Conservation (phyloP, 2,888 invertebrate genomes). For the Eurytoma adleriae region DNA sequence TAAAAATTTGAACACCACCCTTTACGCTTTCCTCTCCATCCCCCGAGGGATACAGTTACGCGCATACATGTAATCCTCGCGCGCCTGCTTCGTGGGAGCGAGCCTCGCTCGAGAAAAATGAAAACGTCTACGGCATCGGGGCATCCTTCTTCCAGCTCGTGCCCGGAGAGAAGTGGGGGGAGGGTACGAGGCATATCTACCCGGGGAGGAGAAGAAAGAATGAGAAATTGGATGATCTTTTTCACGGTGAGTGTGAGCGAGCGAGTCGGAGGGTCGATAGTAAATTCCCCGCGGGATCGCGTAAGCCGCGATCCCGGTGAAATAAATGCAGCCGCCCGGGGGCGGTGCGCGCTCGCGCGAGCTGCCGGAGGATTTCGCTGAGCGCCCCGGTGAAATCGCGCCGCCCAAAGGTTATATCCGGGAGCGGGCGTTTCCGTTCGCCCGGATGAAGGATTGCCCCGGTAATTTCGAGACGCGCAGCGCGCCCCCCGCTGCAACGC, state of each 20-base stretch:
- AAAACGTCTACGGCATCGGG: constrained; percentile 25
- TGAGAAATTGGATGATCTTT: constrained; percentile 54
- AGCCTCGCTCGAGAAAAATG: constrained; percentile 29
- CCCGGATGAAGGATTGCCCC: constrained; percentile 26
- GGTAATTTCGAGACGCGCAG: constrained; percentile 20
- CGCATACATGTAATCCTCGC: background rate
- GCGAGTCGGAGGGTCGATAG: constrained; percentile 34
- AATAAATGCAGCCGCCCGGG: constrained; percentile 29
- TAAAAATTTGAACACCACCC: background rate
- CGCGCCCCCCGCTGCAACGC: too few relatives aligned
- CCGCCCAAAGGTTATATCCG: background rate
- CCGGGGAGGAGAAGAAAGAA: constrained; percentile 36
- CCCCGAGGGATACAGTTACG: too few relatives aligned
- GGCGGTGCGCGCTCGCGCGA: background rate
- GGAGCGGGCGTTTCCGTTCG: background rate
- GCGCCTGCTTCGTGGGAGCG: background rate
- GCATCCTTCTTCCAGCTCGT: constrained; percentile 21
- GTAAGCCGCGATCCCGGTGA: constrained; percentile 9
- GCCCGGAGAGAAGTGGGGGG: too few relatives aligned
- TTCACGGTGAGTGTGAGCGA: constrained; percentile 33
- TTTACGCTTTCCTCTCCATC: background rate
- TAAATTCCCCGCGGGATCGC: constrained; percentile 36
- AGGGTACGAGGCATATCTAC: background rate
- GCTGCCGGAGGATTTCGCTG: background rate
- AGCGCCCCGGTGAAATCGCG: background rate